These are phyloP conservation scores for Acrobasis suavella DNA, from an alignment of 2,888 invertebrate species.

Conservation along the genomic window DNA sequence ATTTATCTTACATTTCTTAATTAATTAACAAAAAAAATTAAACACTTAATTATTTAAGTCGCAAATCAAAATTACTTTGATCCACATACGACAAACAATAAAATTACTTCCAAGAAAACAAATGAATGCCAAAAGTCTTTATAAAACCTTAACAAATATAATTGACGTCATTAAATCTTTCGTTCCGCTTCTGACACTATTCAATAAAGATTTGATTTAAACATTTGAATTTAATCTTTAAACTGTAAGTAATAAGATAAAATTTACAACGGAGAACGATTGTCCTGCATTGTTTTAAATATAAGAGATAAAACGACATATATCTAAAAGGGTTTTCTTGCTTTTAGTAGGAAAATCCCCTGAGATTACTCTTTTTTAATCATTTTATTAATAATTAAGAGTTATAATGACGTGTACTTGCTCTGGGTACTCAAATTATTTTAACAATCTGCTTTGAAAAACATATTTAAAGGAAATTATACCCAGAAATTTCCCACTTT, in stretches of 20 bases:
- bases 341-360: background rate
- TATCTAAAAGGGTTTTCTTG: background rate
- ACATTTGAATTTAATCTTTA: slow-evolving; percentile 41
- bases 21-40: too few species aligned
- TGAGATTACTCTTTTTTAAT: too few species aligned
- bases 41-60: too few species aligned
- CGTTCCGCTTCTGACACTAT: slow-evolving; percentile 60
- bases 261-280: background rate
- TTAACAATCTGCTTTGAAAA: too few species aligned
- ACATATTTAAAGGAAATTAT: too few species aligned
- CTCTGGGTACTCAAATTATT: too few species aligned
- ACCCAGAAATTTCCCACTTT: too few species aligned
- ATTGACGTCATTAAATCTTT: slow-evolving; percentile 67
- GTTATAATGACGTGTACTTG: too few species aligned
- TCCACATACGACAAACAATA: slow-evolving; percentile 25
- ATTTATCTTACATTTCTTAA: too few species aligned
- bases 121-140: slow-evolving; percentile 38
- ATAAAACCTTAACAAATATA: slow-evolving; percentile 71
- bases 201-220: slow-evolving; percentile 19
- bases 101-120: slow-evolving; percentile 29
- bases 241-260: slow-evolving; percentile 31
- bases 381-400: too few species aligned
- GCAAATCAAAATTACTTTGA: background rate
- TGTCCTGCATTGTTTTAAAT: background rate
- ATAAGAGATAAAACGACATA: background rate